Evolutionary conservation across 1,140 invertebrate genomes (phyloP).

Genomic region (Leptopilina clavipes): DNA sequence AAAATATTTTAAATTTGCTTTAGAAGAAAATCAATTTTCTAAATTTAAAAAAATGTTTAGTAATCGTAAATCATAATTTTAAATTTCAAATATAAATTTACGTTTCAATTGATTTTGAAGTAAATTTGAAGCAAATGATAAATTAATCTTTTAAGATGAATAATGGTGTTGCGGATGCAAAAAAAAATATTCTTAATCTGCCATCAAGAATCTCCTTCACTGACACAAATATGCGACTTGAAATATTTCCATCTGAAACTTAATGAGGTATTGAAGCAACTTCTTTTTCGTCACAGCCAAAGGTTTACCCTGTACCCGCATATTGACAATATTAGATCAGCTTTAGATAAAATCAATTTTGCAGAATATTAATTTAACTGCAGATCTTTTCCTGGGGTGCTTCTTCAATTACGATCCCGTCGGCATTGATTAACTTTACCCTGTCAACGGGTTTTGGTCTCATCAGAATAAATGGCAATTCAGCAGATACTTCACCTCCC

Average conservation of each 20-base stretch:
- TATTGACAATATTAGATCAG: background rate
- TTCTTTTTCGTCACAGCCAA: background rate
- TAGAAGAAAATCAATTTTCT: too few relatives aligned
- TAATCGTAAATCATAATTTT: too few relatives aligned
- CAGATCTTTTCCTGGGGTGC: slow-evolving; percentile 40
- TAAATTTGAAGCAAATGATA: background rate
- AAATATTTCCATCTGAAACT: background rate
- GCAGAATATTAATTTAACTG: slow-evolving; percentile 44
- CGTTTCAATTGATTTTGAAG: too few relatives aligned
- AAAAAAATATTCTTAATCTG: background rate
- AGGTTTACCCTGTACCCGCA: background rate
- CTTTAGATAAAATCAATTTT: slow-evolving; percentile 14
- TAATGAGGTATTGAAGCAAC: background rate
- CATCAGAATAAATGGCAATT: slow-evolving; percentile 98
- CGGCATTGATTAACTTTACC: slow-evolving; percentile 62
- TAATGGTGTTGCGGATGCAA: background rate
- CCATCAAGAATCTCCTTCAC: background rate
- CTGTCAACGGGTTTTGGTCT: slow-evolving; percentile 85
- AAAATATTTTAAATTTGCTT: too few relatives aligned
- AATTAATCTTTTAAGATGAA: background rate
- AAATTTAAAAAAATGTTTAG: too few relatives aligned
- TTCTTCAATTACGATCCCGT: slow-evolving; percentile 53
- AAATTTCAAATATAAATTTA: too few relatives aligned
- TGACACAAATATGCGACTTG: slow-evolving; percentile 5
- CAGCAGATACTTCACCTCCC: slow-evolving; percentile 94